Base-by-base conservation (phyloP, 2,113 vertebrate genomes). In the Dissostichus mawsoni region DNA sequence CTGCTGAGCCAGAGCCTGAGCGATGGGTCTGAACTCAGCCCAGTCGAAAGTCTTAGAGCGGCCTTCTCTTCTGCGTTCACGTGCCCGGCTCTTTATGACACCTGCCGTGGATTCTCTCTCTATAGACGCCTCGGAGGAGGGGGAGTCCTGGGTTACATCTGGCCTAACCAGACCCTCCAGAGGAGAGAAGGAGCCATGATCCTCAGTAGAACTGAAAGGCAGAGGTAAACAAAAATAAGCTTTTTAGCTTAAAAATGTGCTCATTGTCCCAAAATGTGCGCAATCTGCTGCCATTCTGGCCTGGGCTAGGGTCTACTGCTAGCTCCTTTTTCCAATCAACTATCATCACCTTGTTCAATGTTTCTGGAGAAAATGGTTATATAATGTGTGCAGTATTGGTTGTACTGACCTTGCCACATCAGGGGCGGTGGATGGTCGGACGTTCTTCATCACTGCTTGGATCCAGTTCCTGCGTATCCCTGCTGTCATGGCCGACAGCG, bases 391-490 rank as follows among this genome's bases (percentile, higher is more conserved):
- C 1, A 47, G 16, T 2, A 59, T 8, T 25, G 25, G 50, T 10
- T 41, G 61, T 9, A 55, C 92, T 72, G 17, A 96, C 95, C 95
- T 96, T 5, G 95, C 94, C 56, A 96, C 95, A 51, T 96, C 95
- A 9, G 95, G 95, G 8, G 95, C 95, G 8, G 91, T 94, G 78
- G 95, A 95, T 12, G 95, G 95, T 74, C 95, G 90, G 57, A 96
- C 93, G 52, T 95, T 96, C 89, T 96, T 96, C 93, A 96, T 91
- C 47, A 96, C 92, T 0, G 95, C 95, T 82, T 96, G 95, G 85
- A 96, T 96, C 95, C 95, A 96, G 91, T 96, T 96, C 80, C 94
- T 92, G 3, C 95, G 93, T 75, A 96, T 96, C 5, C 95, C 95
- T 47, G 94, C 95, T 0, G 95, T 96, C 95, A 96, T 96, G 87